Base-by-base conservation (phyloP, 2,888 invertebrate genomes). In the Melitaea athalia region DNA sequence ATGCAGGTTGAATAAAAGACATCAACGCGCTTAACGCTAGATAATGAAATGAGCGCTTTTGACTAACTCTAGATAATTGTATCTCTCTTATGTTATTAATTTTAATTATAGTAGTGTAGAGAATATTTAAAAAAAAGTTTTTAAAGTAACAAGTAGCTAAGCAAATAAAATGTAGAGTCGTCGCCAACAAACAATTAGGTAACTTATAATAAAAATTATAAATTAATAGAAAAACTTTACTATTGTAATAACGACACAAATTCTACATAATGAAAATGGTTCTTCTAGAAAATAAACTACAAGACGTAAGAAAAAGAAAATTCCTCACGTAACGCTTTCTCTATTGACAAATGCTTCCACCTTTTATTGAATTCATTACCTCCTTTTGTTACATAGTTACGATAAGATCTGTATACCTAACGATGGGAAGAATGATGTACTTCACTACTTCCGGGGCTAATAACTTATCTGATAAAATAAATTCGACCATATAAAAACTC, bases 271-370 rank as follows among this genome's bases (percentile, higher is more conserved):
- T 24, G 24, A 14, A 33, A 53, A 64, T 45, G n/a, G 15, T 64
- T 64, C 47, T 24, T 24, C 24, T 57, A 38, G n/a, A 57, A 57
- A 15, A 57, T 38, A 24, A 33, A 11, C 3, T 43, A 33, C 53
- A 31, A 17, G 12, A 24, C 12, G 14, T 60, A 69, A 69, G 61
- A 66, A 45, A 53, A 67, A 70, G 77, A 80, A 83, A 77, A 81
- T 85, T 87, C 85, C 84, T 86, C 84, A 79, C 84, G 82, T 71
- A 67, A 66, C 74, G 71, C 74, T 73, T 73, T 73, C 71, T 62
- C 69, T 38, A n/a, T n/a, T 47, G 49, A 47, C 12, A 15, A 33
- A 49, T 60, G 42, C 38, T 38, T n/a, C 15, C 15, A 6, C 17
- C 53, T 55, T 55, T 52, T 57, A 61, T 57, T 42, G 15, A 57